Evolutionary conservation across 2,797 vertebrate genomes (phyloP), one percentile per base, ranked within the genome.

Genomic region (Sebastes nivosus): DNA sequence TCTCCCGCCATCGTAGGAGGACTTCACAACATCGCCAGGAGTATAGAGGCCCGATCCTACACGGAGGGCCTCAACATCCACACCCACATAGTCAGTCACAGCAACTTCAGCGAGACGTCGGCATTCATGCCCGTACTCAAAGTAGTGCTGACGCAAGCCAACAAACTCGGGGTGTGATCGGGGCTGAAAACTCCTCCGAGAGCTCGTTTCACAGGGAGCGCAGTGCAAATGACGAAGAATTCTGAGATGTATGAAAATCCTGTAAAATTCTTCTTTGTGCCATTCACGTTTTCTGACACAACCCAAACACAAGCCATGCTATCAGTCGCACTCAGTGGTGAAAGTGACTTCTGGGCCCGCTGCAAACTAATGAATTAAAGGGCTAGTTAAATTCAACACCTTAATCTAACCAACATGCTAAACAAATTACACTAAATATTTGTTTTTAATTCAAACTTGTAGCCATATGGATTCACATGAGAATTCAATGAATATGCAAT

Each of bases 51-150:
- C 0, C 96, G 97, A 9, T 96, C 96, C 89, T 99, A 99, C 92
- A 29, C 86, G 0, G 98, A 99, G 69, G 96, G 98, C 16, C 92
- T 99, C 80, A 97, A 94, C 93, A 97, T 98, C 92, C 99, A 99
- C 88, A 99, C 98, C 0, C 98, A 99, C 94, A 98, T 99, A 1
- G 98, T 99, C 73, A 97, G 97, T 94, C 99, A 87, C 94, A 99
- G 98, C 95, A 99, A 99, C 96, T 99, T 99, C 95, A 99, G 99
- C 1, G 99, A 99, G 94, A 99, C 96, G 6, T 99, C 99, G 0
- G 97, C 98, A 29, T 99, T 99, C 93, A 99, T 99, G 99, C 99
- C 99, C 0, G 97, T 99, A 2, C 96, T 99, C 59, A 99, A 99
- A 89, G 98, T 99, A 69, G 97, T 99, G 81, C 96, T 99, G 87